Evolutionary conservation across 64 coral and sea anemone species (phyloP).

Genomic region (Pocillopora verrucosa): DNA sequence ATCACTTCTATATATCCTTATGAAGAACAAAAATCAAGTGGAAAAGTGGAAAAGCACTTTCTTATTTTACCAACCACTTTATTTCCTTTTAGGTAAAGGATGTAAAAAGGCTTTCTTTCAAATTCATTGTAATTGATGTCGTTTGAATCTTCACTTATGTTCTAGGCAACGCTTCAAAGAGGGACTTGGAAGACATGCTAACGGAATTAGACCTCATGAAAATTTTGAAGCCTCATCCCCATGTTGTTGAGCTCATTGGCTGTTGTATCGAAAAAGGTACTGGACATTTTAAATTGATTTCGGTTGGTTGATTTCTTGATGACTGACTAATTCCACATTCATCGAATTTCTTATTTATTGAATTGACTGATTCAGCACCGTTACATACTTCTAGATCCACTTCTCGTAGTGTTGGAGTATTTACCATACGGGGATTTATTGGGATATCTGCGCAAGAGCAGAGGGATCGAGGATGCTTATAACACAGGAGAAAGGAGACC

Average conservation of each 20-base stretch:
- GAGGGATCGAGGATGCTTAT: slow-evolving; percentile 63
- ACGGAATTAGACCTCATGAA: slow-evolving; percentile 40
- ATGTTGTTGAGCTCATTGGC: slow-evolving; percentile 38
- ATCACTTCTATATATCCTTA: no score
- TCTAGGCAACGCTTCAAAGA: background rate
- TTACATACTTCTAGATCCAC: slow-evolving; percentile 28
- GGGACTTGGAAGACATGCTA: slow-evolving; percentile 26
- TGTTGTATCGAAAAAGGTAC: slow-evolving; percentile 11
- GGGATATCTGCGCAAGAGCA: slow-evolving; percentile 59
- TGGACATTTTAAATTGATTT: background rate
- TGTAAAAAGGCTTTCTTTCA: no score
- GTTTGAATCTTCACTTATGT: background rate
- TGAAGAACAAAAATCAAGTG: no score
- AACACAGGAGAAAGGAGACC: slow-evolving; percentile 60
- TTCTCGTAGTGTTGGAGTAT: slow-evolving; percentile 65
- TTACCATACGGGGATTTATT: slow-evolving; percentile 67
- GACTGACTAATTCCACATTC: no score
- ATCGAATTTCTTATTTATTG: no score
- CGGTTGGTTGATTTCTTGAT: no score
- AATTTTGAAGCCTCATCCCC: slow-evolving; percentile 17
- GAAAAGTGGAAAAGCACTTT: no score
- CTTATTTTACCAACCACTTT: no score
- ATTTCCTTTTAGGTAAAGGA: no score
- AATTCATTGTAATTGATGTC: no score
- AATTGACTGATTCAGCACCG: no score